Evolutionary conservation across 2,888 invertebrate species (phyloP), one percentile per base, ranked within the genome.

Genomic region (Apotomis capreana): DNA sequence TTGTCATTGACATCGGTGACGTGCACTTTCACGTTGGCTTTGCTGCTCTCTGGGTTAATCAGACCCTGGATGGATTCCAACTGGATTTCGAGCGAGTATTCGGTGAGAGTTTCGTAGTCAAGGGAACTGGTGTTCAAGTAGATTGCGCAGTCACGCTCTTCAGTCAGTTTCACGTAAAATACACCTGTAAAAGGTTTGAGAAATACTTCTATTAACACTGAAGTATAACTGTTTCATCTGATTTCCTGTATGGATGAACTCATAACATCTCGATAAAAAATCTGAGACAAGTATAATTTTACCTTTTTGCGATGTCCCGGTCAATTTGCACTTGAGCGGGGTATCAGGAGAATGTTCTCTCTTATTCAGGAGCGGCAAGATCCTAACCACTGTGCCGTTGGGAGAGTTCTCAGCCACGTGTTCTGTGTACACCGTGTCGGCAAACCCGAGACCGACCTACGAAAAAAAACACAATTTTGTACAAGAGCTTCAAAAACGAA

Each of bases 1-100:
- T 98, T 98, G 84, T 99, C 98, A 84, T 99, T 99, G 0, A 97
- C 95, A 85, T 99, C 98, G 0, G 95, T 92, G 0, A 99, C 96
- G 76, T 97, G 96, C 0, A 99, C 95, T 76, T 96, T 96, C 0
- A 98, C 95, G 79, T 95, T 95, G 0, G 97, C 96, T 36, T 94
- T 94, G 79, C 96, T 96, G 76, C 95, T 95, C 55, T 96, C 95
- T 0, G 96, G 96, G 87, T 97, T 97, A 40, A 97, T 95, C 5
- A 97, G 94, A 2, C 97, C 97, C 75, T 97, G 95, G 44, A 97
- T 94, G 0, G 98, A 97, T 77, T 96, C 95, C 0, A 98, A 91
- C 78, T 96, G 95, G 10, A 98, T 94, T 84, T 96, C 96, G 58
- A 98, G 88, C 3, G 95, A 94, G 82, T 97, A 98, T 74, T 95